phyloP scores from a whole-genome alignment of 2,113 vertebrate species.

The Salvelinus fontinalis region DNA sequence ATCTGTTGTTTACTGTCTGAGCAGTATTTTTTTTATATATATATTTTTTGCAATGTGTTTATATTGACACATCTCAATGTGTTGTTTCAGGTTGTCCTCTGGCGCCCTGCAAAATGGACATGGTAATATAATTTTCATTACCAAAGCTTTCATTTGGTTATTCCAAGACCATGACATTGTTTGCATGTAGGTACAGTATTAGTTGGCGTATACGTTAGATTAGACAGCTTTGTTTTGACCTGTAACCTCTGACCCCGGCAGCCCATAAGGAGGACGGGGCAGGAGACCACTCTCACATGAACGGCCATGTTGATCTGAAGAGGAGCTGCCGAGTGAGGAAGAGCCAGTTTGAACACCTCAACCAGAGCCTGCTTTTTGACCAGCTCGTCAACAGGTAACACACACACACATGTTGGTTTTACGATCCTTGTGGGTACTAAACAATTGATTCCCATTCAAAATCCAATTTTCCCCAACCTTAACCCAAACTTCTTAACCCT shows the following conservation, averaged over 20 bases:
- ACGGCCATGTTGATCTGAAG: slow-evolving; percentile 93
- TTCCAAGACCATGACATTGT: background rate
- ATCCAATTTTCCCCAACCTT: too few species aligned
- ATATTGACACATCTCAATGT: slow-evolving; percentile 14
- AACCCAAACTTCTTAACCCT: too few species aligned
- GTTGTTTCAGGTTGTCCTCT: slow-evolving; percentile 85
- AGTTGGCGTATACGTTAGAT: background rate
- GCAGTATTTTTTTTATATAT: too few species aligned
- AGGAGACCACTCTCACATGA: slow-evolving; percentile 90
- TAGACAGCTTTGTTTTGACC: background rate
- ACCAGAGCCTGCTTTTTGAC: slow-evolving; percentile 98
- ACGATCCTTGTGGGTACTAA: too few species aligned
- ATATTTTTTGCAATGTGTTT: background rate
- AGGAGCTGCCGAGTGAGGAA: slow-evolving; percentile 94
- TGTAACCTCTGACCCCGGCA: slow-evolving; percentile 56
- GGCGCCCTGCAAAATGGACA: slow-evolving; percentile 93
- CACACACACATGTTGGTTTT: background rate
- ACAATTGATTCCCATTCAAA: too few species aligned
- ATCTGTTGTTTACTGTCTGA: slow-evolving; percentile 4
- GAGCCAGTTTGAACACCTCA: slow-evolving; percentile 96
- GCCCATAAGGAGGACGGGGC: slow-evolving; percentile 87
- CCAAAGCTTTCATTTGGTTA: background rate
- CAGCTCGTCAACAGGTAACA: slow-evolving; percentile 91
- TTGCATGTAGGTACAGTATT: background rate
- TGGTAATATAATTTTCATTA: slow-evolving; percentile 72